Conservation (phyloP, 2,797 vertebrate genomes). For the Cryptoblepharus egeriae region DNA sequence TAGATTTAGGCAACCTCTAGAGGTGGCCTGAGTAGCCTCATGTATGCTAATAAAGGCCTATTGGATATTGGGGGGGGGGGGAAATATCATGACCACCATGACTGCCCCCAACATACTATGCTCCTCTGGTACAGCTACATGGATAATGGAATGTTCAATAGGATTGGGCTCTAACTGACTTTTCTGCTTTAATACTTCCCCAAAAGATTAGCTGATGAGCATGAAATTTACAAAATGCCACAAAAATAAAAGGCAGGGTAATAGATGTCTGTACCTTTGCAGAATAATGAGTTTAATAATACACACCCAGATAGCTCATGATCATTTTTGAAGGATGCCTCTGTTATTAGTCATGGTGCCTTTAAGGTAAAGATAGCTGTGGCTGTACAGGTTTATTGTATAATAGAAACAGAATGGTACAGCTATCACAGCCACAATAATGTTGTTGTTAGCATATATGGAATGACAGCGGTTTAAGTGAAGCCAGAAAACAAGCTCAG, state of each 20-base stretch:
- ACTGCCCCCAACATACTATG: too few relatives aligned
- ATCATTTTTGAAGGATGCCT: not conserved
- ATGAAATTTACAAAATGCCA: not conserved
- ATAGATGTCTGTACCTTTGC: not conserved
- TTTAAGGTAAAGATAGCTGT: constrained; percentile 24
- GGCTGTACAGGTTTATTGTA: constrained; percentile 5
- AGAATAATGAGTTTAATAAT: constrained; percentile 23
- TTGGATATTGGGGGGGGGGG: too few relatives aligned
- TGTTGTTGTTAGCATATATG: not conserved
- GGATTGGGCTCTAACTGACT: not conserved
- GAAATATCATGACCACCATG: too few relatives aligned
- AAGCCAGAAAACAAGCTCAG: not conserved
- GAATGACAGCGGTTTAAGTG: not conserved
- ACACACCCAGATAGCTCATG: constrained; percentile 30
- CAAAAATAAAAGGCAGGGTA: not conserved
- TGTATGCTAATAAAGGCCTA: too few relatives aligned
- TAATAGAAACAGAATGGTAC: not conserved
- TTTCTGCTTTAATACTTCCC: not conserved
- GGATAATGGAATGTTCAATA: too few relatives aligned
- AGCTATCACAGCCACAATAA: not conserved
- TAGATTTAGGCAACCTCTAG: too few relatives aligned
- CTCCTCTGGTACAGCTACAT: too few relatives aligned
- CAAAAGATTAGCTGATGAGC: not conserved
- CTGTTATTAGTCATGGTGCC: constrained; percentile 10
- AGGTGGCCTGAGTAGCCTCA: too few relatives aligned